Evolutionary conservation across 2,888 invertebrate species (phyloP).

Genomic region (Cheiracanthium punctorium): DNA sequence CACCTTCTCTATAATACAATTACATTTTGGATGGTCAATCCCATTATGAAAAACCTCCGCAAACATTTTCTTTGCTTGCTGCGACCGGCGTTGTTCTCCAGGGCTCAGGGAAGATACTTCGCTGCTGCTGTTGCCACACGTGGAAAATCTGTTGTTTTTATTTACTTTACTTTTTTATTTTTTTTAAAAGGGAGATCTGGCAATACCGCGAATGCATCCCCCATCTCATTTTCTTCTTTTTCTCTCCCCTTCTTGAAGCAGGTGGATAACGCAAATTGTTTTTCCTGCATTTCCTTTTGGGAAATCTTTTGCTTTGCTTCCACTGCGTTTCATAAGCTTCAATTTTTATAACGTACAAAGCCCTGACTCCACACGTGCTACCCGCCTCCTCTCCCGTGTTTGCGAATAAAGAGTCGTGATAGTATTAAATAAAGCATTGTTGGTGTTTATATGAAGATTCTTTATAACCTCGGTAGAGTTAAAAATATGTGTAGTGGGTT

Average conservation of each 20-base stretch:
- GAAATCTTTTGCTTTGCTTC: constrained; percentile 59
- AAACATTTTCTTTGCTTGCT: background rate
- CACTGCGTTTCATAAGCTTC: constrained; percentile 52
- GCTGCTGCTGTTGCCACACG: background rate
- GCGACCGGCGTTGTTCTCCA: background rate
- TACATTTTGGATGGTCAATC: constrained; percentile 53
- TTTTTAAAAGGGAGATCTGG: constrained; percentile 41
- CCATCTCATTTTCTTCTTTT: background rate
- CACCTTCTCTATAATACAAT: constrained; percentile 42
- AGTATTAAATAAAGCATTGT: constrained; percentile 51
- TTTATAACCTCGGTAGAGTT: constrained; percentile 28
- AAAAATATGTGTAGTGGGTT: constrained; percentile 24
- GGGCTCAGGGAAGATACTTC: constrained; percentile 8
- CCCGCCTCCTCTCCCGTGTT: background rate
- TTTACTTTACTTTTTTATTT: constrained; percentile 10
- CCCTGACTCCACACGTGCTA: background rate
- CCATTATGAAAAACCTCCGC: constrained; percentile 46
- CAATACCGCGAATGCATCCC: constrained; percentile 11
- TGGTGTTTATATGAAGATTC: background rate
- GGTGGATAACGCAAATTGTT: constrained; percentile 57
- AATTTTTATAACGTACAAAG: constrained; percentile 51
- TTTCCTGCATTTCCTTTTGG: constrained; percentile 56
- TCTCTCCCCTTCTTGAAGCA: constrained; percentile 22
- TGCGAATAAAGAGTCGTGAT: constrained; percentile 37
- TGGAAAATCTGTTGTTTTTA: constrained; percentile 37